Base-by-base conservation (phyloP, 2,113 vertebrate genomes). In the Nyctereutes procyonoides region DNA sequence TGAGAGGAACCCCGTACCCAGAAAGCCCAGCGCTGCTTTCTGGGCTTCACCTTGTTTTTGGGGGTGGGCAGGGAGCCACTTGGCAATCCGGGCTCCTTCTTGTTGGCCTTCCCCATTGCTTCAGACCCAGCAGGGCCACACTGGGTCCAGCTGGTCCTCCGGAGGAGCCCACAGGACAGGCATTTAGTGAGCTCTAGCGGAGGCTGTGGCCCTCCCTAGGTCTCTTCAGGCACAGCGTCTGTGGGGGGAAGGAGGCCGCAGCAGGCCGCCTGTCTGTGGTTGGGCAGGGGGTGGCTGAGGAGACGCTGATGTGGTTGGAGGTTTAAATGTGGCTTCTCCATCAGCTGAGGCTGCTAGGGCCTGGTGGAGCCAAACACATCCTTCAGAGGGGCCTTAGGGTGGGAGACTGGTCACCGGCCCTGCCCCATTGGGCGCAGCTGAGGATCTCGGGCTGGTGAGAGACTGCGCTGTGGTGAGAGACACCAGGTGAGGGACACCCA, bases 271-370 rank as follows among this genome's bases (percentile, higher is more conserved):
- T 11, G 30, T 56, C 35, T 60, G 13, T 28, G 43, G 1, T 43
- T 38, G n/a, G n/a, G 13, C 38, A 22, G 5, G 53, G 58, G 22
- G 30, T 32, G 5, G 10, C 93, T 91, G 96, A 95, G 96, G 71
- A 90, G 58, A 85, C 90, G 51, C 20, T 28, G 81, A 77, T 95
- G 81, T 71, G 43, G 8, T 88, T 91, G 88, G 89, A 95, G 81
- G 89, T 86, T 55, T 65, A 88, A 80, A 73, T 95, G 77, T 65
- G 38, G 7, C 88, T 91, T 91, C 84, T 81, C 83, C 32, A 8
- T 48, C 88, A 95, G 51, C 79, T 80, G 65, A 88, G 88, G 53
- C 58, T 65, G 43, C 76, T 19, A 69, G 15, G 79, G 28, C 14
- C 4, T 3, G 28, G 6, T 30, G 20, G 51, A 48, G 19, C 90